Evolutionary conservation across 2,888 invertebrate genomes (phyloP), one percentile per base, ranked within the genome.

Genomic region (Torymus aiolomorphi): DNA sequence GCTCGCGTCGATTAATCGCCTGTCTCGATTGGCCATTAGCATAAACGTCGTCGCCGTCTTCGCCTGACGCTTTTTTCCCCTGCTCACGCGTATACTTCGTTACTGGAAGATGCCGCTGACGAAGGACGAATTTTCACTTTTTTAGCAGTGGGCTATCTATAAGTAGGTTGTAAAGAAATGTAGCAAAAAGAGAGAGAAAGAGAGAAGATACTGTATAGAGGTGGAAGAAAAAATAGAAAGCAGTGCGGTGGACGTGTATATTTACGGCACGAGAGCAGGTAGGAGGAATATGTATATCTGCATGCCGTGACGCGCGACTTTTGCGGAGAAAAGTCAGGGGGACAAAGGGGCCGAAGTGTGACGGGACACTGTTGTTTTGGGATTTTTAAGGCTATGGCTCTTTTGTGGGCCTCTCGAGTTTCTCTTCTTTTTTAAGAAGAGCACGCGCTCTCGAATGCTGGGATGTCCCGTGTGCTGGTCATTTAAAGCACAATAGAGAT

Each of bases 51-150:
- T 3, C 31, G 31, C 31, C 65, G 31, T 56, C 42, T 11, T n/a
- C 52, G 24, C 14, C 24, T 24, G 10, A 16, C 13, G n/a, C n/a
- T 42, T 71, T 52, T 61, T 42, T 16, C 54, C 56, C 63, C 49
- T 51, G 52, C 62, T 3, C 57, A 71, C 57, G 66, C 56, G 57
- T 57, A 52, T 57, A 57, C 63, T 77, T 76, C 52, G 18, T 49
- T 56, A 14, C 54, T 31, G 2, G 3, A 31, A 31, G 31, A 5
- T 31, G 31, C 8, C 2, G 3, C 31, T 31, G 31, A 31, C 31
- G 72, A 67, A 73, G 67, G 78, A 67, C 67, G 49, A 73, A 74
- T 79, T 79, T 73, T 79, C 69, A 78, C 67, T 74, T 74, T 74
- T 79, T 66, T 69, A 74, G 72, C 67, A 78, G 69, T 49, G 24